Percentiles rank a stretch among this genome's conserved stretches.
Conservation (phyloP, 2,113 vertebrate genomes). For the Rhombomys opimus region DNA sequence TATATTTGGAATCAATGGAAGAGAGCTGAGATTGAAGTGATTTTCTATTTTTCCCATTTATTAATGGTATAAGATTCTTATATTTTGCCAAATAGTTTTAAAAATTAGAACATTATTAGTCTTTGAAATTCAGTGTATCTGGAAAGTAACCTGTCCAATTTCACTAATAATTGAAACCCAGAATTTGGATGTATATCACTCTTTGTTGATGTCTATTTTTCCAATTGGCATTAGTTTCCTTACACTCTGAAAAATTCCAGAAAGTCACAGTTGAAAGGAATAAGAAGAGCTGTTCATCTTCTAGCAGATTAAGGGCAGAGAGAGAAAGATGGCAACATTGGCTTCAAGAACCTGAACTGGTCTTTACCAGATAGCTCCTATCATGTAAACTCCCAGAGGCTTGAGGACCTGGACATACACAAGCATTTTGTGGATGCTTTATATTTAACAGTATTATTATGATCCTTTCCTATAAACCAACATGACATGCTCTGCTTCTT, state of each 20-base stretch:
- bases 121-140: not conserved
- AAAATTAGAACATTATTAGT: not conserved
- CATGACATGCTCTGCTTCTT: not conserved
- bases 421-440: not conserved
- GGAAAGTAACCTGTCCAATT: not conserved
- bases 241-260: not conserved
- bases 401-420: not conserved
- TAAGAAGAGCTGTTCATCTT: not conserved
- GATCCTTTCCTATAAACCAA: not conserved
- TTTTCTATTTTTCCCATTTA: not conserved
- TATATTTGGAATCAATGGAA: not conserved
- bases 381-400: not conserved
- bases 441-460: not conserved
- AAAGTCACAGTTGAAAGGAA: not conserved
- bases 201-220: not conserved
- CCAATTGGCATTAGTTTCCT: not conserved
- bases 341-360: too few relatives aligned
- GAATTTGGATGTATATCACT: not conserved
- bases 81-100: not conserved
- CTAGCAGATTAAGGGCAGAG: too few relatives aligned
- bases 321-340: not conserved
- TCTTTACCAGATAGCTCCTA: not conserved
- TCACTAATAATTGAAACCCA: not conserved
- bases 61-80: not conserved
- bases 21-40: not conserved